These are phyloP conservation scores for Tenthredo distinguenda DNA, from an alignment of 2,888 invertebrate species.

Conservation along the genomic window DNA sequence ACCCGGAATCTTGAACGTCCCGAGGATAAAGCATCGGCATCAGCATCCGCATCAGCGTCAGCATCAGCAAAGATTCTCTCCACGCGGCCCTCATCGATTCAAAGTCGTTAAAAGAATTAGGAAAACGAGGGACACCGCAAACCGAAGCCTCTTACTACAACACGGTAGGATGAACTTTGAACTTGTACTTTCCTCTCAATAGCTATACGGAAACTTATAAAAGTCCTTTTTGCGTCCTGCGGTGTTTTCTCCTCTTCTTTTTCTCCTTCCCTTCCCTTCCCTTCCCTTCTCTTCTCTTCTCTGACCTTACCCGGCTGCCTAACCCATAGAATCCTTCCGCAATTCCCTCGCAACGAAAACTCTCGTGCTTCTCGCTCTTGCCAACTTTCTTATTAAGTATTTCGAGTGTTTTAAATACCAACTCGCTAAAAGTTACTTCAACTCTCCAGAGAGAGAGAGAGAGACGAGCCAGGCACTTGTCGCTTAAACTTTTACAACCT, in stretches of 20 bases:
- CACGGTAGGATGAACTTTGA: conserved; percentile 58
- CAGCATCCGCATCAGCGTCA: not conserved
- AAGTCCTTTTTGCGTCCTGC: conserved; percentile 19
- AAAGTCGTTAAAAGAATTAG: conserved; percentile 8
- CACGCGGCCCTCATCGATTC: conserved; percentile 3
- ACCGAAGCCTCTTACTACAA: conserved; percentile 60
- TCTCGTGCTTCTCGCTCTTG: conserved; percentile 1
- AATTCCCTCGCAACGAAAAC: conserved; percentile 14
- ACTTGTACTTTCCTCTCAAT: conserved; percentile 61
- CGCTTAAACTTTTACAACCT: conserved; percentile 30
- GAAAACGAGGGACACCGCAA: conserved; percentile 50
- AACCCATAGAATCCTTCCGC: conserved; percentile 1
- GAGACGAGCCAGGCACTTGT: conserved; percentile 11
- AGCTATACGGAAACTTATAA: conserved; percentile 65
- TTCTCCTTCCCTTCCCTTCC: conserved; percentile 55
- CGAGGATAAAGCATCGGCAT: not conserved
- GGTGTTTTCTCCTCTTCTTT: conserved; percentile 57
- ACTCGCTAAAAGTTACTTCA: conserved; percentile 53
- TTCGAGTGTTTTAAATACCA: conserved; percentile 55
- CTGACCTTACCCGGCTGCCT: not conserved
- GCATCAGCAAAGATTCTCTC: conserved; percentile 9
- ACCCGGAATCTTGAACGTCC: not conserved
- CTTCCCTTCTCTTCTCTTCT: conserved; percentile 57
- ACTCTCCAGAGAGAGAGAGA: not conserved
- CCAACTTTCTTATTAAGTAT: conserved; percentile 55